These are phyloP conservation scores for Odontesthes bonariensis DNA, from an alignment of 2,113 vertebrate genomes.

Conservation along the genomic window DNA sequence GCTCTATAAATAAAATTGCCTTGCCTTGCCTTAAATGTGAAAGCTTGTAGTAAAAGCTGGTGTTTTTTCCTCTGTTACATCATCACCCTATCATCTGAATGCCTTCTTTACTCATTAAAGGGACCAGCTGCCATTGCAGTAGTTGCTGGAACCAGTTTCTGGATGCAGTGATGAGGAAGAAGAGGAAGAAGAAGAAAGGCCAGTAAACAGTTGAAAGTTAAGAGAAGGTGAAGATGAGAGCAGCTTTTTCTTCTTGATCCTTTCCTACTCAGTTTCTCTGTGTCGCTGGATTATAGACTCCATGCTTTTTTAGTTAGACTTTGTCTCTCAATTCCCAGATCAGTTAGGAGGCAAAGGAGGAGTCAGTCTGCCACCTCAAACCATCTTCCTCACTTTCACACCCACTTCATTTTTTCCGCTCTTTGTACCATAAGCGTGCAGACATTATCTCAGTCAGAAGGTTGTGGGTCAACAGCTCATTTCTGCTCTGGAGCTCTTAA, in stretches of 20 bases:
- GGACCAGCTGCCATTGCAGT: not conserved
- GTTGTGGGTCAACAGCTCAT: conserved; percentile 74
- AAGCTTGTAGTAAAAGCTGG: too few species aligned
- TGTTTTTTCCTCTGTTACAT: too few species aligned
- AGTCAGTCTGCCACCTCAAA: conserved; percentile 45
- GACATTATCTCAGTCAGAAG: conserved; percentile 68
- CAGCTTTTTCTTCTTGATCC: conserved; percentile 52
- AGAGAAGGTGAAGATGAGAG: conserved; percentile 41
- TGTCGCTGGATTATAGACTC: conserved; percentile 56
- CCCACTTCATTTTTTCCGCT: conserved; percentile 8
- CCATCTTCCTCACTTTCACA: conserved; percentile 30
- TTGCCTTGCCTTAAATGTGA: too few species aligned
- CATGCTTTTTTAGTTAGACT: conserved; percentile 63
- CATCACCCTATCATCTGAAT: not conserved
- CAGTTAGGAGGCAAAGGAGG: conserved; percentile 72
- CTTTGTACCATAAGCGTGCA: conserved; percentile 47
- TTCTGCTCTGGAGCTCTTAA: conserved; percentile 70
- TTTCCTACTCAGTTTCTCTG: conserved; percentile 42
- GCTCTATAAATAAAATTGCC: too few species aligned
- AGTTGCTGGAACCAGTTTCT: not conserved
- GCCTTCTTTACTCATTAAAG: not conserved
- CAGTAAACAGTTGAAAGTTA: conserved; percentile 32
- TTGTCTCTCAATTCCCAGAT: conserved; percentile 66
- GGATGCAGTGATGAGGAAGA: too few species aligned
- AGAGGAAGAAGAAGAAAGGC: conserved; percentile 17